phyloP scores from a whole-genome alignment of 2,888 invertebrate species.

The Eupithecia vulgata region DNA sequence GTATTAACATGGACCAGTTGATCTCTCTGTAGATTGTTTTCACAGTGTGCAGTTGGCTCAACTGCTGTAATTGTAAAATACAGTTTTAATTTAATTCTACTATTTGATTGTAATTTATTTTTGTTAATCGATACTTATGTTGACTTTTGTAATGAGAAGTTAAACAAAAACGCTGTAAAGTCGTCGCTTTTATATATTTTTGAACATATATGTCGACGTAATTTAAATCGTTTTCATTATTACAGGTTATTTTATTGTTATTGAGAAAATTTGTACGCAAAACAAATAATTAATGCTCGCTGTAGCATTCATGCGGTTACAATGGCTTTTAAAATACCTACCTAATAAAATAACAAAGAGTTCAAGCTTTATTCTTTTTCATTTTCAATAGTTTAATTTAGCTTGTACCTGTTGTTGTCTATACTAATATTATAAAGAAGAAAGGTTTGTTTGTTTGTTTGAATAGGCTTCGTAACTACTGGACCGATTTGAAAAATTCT shows the following conservation, averaged over 20 bases:
- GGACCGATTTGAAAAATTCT: too few relatives aligned
- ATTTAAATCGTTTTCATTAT: not conserved
- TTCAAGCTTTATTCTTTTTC: not conserved
- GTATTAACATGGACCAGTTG: too few relatives aligned
- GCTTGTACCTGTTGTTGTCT: not conserved
- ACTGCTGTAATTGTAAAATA: too few relatives aligned
- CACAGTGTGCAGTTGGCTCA: too few relatives aligned
- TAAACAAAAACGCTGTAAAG: slow-evolving; percentile 5
- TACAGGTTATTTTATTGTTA: not conserved
- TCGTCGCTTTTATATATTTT: slow-evolving; percentile 26
- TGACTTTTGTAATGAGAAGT: slow-evolving; percentile 26
- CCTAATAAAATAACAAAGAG: not conserved
- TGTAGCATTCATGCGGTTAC: not conserved
- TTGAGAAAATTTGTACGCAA: not conserved
- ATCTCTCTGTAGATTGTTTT: too few relatives aligned
- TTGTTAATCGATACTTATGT: too few relatives aligned
- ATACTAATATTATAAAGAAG: too few relatives aligned
- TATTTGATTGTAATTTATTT: too few relatives aligned
- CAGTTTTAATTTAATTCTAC: too few relatives aligned
- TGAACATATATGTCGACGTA: not conserved
- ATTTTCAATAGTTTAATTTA: not conserved
- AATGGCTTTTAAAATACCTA: not conserved
- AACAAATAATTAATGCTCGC: not conserved
- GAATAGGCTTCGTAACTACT: too few relatives aligned
- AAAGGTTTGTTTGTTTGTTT: too few relatives aligned